Evolutionary conservation across 1,140 invertebrate genomes (phyloP), one percentile per base, ranked within the genome.

Genomic region (Drosophila repletoides): DNA sequence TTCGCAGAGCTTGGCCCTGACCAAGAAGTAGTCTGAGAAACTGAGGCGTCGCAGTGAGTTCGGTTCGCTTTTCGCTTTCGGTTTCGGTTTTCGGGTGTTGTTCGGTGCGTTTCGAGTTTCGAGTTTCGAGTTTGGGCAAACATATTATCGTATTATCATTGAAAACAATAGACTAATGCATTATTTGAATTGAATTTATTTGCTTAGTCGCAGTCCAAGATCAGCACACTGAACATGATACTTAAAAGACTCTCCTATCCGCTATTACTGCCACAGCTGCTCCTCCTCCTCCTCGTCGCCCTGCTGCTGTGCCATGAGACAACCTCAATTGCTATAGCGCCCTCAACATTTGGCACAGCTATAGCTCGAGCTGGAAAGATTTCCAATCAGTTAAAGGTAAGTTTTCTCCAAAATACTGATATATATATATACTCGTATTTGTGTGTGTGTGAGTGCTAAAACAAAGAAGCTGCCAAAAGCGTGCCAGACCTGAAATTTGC

Each of bases 321-420:
- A 49, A 33, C 55, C 6, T 63, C 87, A 12, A 84, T 91, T 40
- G 91, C 92, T 6, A 89, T 93, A 33, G 92, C 92, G 19, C 92
- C 92, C 2, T 92, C 92, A 0, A 92, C 92, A 3, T 90, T 93
- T 28, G 92, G 92, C 5, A 92, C 92, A 33, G 92, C 92, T 5
- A 92, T 93, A 14, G 91, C 91, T 14, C 92, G 92, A 60, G 92
- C 92, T 7, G 92, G 92, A 2, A 92, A 90, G 59, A 90, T 92
- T 46, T 91, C 93, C 64, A 93, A 93, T 74, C 91, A 91, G 40
- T 91, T 93, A 87, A 92, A 93, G 91, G 92, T 90, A 49, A 88
- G 88, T 89, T 24, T n/a, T n/a, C n/a, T n/a, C n/a, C n/a, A 26
- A 49, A 29, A 53, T n/a, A 60, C 10, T 10, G 5, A 34, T 34